Conservation (phyloP, 2,888 invertebrate genomes). For the Drosophila subsilvestris region DNA sequence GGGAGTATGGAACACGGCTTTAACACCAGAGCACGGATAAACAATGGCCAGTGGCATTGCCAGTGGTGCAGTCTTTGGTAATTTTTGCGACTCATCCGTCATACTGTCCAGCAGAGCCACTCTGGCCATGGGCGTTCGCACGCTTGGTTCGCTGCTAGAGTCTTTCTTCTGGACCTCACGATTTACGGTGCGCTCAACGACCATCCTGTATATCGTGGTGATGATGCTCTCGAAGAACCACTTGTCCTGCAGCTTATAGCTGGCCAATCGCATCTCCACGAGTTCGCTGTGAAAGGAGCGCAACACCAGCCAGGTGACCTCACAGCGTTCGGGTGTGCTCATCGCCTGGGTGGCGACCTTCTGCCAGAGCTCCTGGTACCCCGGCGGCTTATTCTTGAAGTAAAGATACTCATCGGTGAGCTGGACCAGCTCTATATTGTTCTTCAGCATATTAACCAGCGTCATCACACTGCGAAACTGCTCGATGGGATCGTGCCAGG, state of each 20-base stretch:
- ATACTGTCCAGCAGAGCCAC: background rate
- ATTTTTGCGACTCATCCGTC: background rate
- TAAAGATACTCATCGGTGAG: conserved; percentile 45
- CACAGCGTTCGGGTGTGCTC: conserved; percentile 64
- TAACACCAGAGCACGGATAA: conserved; percentile 40
- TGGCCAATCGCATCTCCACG: conserved; percentile 64
- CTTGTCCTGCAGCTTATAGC: conserved; percentile 78
- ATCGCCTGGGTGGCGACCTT: conserved; percentile 38
- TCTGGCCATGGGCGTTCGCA: background rate
- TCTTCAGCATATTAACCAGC: conserved; percentile 61
- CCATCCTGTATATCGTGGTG: conserved; percentile 52
- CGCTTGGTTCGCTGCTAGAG: background rate
- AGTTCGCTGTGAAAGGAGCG: conserved; percentile 77
- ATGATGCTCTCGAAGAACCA: conserved; percentile 81
- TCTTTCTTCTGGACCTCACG: background rate
- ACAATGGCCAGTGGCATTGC: conserved; percentile 52
- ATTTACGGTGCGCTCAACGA: background rate
- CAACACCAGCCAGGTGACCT: conserved; percentile 79
- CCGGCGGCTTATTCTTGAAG: conserved; percentile 9
- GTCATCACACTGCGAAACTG: conserved; percentile 66
- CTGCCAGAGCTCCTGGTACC: conserved; percentile 57
- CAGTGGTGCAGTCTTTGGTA: background rate
- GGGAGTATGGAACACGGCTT: background rate
- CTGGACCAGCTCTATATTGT: conserved; percentile 43
- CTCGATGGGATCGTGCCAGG: conserved; percentile 75